These are phyloP conservation scores for Calliphora vicina DNA, from an alignment of 1,140 invertebrate genomes.

Conservation along the genomic window DNA sequence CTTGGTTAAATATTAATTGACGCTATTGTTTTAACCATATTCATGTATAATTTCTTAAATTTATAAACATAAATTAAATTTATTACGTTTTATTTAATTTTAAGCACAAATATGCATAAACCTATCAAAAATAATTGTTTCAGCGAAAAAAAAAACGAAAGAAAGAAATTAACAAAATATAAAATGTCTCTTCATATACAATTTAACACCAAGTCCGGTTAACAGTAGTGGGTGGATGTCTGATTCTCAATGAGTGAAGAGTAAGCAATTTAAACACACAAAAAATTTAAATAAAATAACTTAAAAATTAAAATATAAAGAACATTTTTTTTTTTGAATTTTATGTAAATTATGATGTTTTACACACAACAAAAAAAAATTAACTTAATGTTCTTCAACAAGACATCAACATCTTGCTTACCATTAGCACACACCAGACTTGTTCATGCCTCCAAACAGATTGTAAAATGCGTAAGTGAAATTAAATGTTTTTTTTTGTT, in stretches of 20 bases:
- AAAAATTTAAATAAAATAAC: not conserved
- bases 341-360: constrained; percentile 1
- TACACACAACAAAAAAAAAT: not conserved
- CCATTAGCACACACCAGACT: too few species aligned
- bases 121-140: constrained; percentile 6
- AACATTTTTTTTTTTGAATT: not conserved
- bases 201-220: not conserved
- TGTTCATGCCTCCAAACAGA: not conserved
- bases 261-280: too few species aligned
- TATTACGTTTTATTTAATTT: not conserved
- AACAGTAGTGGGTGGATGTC: not conserved
- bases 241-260: not conserved
- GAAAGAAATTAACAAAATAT: not conserved
- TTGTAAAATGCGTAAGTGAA: not conserved
- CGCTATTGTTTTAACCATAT: too few species aligned
- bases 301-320: not conserved
- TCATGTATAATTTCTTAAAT: not conserved
- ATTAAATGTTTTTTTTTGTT: not conserved
- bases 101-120: not conserved
- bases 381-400: not conserved
- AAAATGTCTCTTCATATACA: not conserved
- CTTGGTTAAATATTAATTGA: too few species aligned
- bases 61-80: not conserved
- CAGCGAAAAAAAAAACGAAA: not conserved
- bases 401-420: not conserved